phyloP scores from a whole-genome alignment of 1,140 invertebrate species.

The Trinorchestia longiramus region DNA sequence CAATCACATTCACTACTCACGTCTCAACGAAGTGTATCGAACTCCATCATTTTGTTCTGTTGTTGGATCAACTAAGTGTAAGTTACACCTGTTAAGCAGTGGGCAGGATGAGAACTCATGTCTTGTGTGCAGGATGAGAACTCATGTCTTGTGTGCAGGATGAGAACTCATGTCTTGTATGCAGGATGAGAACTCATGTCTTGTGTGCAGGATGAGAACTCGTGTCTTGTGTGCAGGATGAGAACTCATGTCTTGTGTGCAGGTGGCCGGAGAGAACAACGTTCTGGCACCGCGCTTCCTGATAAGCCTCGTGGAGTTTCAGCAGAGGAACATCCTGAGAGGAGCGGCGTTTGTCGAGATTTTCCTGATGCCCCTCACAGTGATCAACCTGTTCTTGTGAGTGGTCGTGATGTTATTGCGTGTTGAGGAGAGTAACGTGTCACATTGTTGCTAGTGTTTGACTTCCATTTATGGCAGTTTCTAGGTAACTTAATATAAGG shows the following conservation, averaged over 20 bases:
- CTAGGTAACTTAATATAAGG: no score
- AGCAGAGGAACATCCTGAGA: constrained; percentile 87
- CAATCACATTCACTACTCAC: no score
- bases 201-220: constrained; percentile 74
- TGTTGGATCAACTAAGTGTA: no score
- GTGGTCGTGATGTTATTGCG: constrained; percentile 69
- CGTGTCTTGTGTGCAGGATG: constrained; percentile 74
- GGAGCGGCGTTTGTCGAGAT: constrained; percentile 91
- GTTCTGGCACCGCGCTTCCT: constrained; percentile 88
- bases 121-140: constrained; percentile 74
- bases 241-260: constrained; percentile 61
- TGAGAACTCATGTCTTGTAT: constrained; percentile 56
- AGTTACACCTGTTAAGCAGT: no score
- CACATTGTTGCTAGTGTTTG: background rate
- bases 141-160: constrained; percentile 73
- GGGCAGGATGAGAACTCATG: background rate
- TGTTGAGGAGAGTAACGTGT: background rate
- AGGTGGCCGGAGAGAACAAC: constrained; percentile 89
- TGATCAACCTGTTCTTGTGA: constrained; percentile 88
- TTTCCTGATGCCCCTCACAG: constrained; percentile 87
- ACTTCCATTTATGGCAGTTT: background rate
- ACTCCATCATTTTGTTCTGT: no score
- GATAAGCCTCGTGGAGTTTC: constrained; percentile 87
- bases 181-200: constrained; percentile 75
- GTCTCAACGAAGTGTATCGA: no score